These are phyloP conservation scores for Lerista edwardsae DNA, from an alignment of 2,797 vertebrate genomes.

Conservation along the genomic window DNA sequence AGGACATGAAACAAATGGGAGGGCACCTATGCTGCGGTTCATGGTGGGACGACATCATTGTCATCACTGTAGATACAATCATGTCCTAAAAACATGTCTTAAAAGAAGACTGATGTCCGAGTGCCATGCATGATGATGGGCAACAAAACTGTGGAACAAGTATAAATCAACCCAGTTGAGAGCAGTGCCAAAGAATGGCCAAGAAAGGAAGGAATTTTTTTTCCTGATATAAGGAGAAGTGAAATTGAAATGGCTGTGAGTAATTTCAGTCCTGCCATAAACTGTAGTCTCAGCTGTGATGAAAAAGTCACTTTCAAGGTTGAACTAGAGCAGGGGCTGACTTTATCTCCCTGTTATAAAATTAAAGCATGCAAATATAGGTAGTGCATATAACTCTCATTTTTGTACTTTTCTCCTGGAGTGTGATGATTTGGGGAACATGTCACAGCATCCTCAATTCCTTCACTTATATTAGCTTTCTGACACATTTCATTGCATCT, in stretches of 20 bases:
- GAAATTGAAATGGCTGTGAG: not conserved
- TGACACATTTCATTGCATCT: conserved; percentile 60
- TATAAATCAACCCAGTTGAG: not conserved
- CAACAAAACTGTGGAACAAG: not conserved
- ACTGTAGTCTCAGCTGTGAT: not conserved
- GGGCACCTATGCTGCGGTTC: not conserved
- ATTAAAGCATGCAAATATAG: conserved; percentile 24
- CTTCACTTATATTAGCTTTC: conserved; percentile 34
- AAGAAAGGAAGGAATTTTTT: not conserved
- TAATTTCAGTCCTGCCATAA: not conserved
- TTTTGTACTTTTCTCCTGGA: conserved; percentile 50
- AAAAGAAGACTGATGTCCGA: too few relatives aligned
- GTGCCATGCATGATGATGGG: not conserved
- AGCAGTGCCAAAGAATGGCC: not conserved
- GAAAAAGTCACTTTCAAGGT: conserved; percentile 41
- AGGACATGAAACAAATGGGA: too few relatives aligned
- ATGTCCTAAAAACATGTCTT: not conserved
- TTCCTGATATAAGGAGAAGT: not conserved
- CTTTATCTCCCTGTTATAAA: conserved; percentile 25
- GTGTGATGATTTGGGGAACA: conserved; percentile 25
- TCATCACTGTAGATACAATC: not conserved
- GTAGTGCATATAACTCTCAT: conserved; percentile 24
- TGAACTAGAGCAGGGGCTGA: not conserved
- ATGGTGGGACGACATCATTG: not conserved
- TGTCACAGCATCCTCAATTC: conserved; percentile 43